A percentile compares a stretch with the other conserved stretches of the same genome.
These are phyloP conservation scores for Colostygia pectinataria DNA, from an alignment of 2,888 invertebrate species.

Conservation along the genomic window DNA sequence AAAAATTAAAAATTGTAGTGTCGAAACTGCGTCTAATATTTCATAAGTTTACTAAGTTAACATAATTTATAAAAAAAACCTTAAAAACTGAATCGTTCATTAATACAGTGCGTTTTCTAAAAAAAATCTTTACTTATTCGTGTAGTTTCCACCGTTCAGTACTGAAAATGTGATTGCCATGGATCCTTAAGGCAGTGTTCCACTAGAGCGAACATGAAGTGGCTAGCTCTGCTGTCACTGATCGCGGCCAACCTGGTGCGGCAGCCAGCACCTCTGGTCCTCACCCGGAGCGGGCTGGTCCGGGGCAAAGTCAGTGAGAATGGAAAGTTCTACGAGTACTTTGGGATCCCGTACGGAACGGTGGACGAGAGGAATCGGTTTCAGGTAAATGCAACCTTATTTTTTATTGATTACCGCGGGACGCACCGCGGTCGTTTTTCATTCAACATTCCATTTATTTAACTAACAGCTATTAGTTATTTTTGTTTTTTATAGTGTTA, in stretches of 20 bases:
- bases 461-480: too few relatives aligned
- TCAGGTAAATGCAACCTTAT: neutral
- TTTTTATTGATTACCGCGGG: too few relatives aligned
- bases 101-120: too few relatives aligned
- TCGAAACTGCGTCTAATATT: too few relatives aligned
- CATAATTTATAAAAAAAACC: neutral
- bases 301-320: constrained; percentile 62
- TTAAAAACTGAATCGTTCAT: neutral
- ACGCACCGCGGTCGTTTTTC: too few relatives aligned
- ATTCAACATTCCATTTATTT: too few relatives aligned
- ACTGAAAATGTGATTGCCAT: constrained; percentile 4
- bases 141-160: too few relatives aligned
- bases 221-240: constrained; percentile 60
- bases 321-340: constrained; percentile 63
- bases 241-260: constrained; percentile 62
- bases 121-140: too few relatives aligned
- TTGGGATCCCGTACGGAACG: constrained; percentile 70
- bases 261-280: constrained; percentile 64
- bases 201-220: constrained; percentile 54
- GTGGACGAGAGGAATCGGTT: constrained; percentile 62
- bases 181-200: neutral
- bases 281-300: constrained; percentile 54
- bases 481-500: too few relatives aligned
- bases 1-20: too few relatives aligned
- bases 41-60: too few relatives aligned